Percentiles rank a stretch among this genome's conserved stretches.
Conservation (phyloP, 2,888 invertebrate species). For the Xylota segnis region DNA sequence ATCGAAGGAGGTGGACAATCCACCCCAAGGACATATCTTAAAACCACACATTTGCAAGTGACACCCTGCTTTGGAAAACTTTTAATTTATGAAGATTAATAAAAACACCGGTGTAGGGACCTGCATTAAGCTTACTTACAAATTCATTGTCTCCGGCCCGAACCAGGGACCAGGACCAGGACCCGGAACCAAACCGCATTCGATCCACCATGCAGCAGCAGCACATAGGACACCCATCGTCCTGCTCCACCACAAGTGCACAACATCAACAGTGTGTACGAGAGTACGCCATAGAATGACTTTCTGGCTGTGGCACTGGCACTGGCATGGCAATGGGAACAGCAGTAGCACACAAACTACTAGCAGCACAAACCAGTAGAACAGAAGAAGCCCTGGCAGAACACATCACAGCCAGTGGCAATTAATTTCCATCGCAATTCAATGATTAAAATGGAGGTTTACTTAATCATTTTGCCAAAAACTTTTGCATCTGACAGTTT, state of each 20-base stretch:
- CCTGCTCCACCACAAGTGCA: neutral
- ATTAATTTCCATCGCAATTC: slow-evolving; percentile 77
- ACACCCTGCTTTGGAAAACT: slow-evolving; percentile 61
- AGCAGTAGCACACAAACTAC: slow-evolving; percentile 63
- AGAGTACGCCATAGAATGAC: slow-evolving; percentile 36
- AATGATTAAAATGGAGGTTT: slow-evolving; percentile 77
- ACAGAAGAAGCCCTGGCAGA: slow-evolving; percentile 69
- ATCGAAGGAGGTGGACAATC: slow-evolving; percentile 25
- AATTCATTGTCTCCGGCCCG: slow-evolving; percentile 68
- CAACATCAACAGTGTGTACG: slow-evolving; percentile 50
- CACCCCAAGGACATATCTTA: slow-evolving; percentile 49
- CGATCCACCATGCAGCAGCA: slow-evolving; percentile 50
- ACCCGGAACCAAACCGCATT: slow-evolving; percentile 60
- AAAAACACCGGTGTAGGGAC: slow-evolving; percentile 76
- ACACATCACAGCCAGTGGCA: slow-evolving; percentile 76
- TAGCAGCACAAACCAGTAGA: slow-evolving; percentile 46
- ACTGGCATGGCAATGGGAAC: neutral
- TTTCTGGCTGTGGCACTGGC: slow-evolving; percentile 68
- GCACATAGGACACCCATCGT: slow-evolving; percentile 22
- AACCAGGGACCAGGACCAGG: too few species aligned
- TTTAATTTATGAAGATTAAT: slow-evolving; percentile 77
- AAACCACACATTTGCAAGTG: slow-evolving; percentile 73
- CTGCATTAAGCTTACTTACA: slow-evolving; percentile 72
- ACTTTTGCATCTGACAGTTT: slow-evolving; percentile 85
- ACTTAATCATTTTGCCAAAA: slow-evolving; percentile 79